These are phyloP conservation scores for Romanomermis culicivorax DNA, from an alignment of 2,888 invertebrate genomes.

Conservation along the genomic window DNA sequence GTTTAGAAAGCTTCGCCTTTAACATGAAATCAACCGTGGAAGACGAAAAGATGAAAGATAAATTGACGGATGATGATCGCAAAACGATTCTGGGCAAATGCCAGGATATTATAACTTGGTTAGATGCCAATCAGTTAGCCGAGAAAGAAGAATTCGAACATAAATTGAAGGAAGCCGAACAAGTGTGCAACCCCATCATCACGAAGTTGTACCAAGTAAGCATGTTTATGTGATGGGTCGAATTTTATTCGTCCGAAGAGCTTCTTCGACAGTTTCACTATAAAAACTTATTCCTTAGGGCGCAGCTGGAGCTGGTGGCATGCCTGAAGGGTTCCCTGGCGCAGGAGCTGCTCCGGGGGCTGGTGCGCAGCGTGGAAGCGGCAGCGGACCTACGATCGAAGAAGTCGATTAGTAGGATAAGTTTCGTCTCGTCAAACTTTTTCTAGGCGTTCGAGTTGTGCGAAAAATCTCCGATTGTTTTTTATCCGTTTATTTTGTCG, in stretches of 20 bases:
- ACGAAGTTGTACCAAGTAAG: conserved; percentile 81
- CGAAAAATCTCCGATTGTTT: no score
- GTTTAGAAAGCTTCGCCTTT: conserved; percentile 67
- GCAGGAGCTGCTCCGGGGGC: conserved; percentile 26
- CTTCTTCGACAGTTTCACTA: no score
- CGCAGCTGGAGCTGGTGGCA: conserved; percentile 37
- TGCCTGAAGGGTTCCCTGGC: conserved; percentile 40
- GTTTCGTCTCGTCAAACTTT: no score
- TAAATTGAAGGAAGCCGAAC: conserved; percentile 72
- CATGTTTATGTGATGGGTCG: conserved; percentile 22
- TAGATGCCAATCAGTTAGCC: conserved; percentile 45
- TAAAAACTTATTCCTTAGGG: no score
- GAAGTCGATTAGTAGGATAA: conserved; percentile 39
- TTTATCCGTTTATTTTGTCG: no score
- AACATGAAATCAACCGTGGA: conserved; percentile 76
- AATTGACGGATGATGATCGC: conserved; percentile 48
- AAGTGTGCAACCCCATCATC: conserved; percentile 76
- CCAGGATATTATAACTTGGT: conserved; percentile 58
- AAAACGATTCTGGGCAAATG: conserved; percentile 59
- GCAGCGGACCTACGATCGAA: conserved; percentile 36
- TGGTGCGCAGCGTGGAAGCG: conserved; percentile 23
- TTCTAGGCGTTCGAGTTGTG: no score
- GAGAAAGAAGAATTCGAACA: conserved; percentile 84
- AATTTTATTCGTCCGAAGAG: neutral
- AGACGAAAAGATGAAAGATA: conserved; percentile 53